Percentiles rank a stretch among this genome's conserved stretches.
phyloP scores from a whole-genome alignment of 2,113 vertebrate species.

The Solea senegalensis region DNA sequence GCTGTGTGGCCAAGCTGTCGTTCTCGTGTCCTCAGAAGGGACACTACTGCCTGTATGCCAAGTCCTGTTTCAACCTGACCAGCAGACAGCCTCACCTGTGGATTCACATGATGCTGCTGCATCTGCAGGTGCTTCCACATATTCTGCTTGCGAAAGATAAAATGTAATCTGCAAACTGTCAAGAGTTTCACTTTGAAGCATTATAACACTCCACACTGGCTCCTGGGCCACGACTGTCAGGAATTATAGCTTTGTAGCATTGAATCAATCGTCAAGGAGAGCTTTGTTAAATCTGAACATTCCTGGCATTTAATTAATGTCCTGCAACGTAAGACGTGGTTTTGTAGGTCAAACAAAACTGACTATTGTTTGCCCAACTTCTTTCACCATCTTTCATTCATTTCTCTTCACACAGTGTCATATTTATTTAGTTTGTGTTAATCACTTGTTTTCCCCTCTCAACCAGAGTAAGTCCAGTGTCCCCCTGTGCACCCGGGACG shows the following conservation, averaged over 20 bases:
- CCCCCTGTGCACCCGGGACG: conserved; percentile 83
- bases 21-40: conserved; percentile 95
- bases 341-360: too few relatives aligned
- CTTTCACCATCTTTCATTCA: background rate
- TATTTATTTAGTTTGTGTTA: background rate
- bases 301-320: too few relatives aligned
- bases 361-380: too few relatives aligned
- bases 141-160: background rate
- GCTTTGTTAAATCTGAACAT: too few relatives aligned
- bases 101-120: conserved; percentile 96
- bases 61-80: conserved; percentile 89
- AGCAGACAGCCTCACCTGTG: conserved; percentile 90
- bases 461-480: conserved; percentile 85
- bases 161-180: background rate
- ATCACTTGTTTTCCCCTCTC: conserved; percentile 9
- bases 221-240: too few relatives aligned
- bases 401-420: background rate
- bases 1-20: conserved; percentile 88
- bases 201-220: background rate
- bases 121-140: conserved; percentile 85
- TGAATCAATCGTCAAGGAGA: too few relatives aligned
- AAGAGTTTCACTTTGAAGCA: background rate
- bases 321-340: too few relatives aligned
- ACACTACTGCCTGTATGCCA: conserved; percentile 94
- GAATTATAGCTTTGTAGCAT: too few relatives aligned